Base-by-base conservation (phyloP, 2,113 vertebrate species). In the Sinocyclocheilus maitianheensis region DNA sequence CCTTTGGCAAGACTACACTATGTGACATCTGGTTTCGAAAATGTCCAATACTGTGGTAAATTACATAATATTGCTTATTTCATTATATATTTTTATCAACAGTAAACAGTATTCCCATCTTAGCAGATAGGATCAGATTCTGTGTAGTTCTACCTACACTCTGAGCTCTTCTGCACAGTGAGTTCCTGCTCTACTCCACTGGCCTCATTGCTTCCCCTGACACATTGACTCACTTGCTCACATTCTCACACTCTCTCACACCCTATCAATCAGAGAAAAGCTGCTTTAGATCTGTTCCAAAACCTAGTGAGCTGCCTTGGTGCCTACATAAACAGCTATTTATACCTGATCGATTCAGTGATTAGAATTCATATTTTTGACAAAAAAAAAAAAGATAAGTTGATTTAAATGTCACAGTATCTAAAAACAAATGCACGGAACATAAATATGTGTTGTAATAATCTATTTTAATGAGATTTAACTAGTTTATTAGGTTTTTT, bases 221-320 rank as follows among this genome's bases (percentile, higher is more conserved):
- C 53, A 46, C 40, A 34, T 34, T 22, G 71, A 67, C 62, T 83
- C 88, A 80, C 89, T 84, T 85, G 46, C 46, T 46, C 46, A 46
- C 46, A 46, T 46, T 46, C 46, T 46, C 46, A 46, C 46, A 71
- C 14, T 40, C 40, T 40, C 40, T 7, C 40, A n/a, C n/a, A n/a
- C n/a, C n/a, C n/a, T n/a, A n/a, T n/a, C n/a, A 74, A 12, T 30
- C 0, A 13, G 40, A 77, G 75, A 65, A n/a, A 79, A 22, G 37
- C 26, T 5, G 11, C 34, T 34, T 51, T 14, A 16, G 22, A 46
- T 51, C 11, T 51, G 13, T 24, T 76, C 13, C 43, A 51, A 51
- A 48, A 46, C 12, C 43, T 76, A 24, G 22, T 24, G 43, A 75
- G n/a, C 72, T 48, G 43, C 43, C 13, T 26, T 14, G n/a, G 5